phyloP scores from a whole-genome alignment of 2,888 invertebrate species.

The Serripes groenlandicus region DNA sequence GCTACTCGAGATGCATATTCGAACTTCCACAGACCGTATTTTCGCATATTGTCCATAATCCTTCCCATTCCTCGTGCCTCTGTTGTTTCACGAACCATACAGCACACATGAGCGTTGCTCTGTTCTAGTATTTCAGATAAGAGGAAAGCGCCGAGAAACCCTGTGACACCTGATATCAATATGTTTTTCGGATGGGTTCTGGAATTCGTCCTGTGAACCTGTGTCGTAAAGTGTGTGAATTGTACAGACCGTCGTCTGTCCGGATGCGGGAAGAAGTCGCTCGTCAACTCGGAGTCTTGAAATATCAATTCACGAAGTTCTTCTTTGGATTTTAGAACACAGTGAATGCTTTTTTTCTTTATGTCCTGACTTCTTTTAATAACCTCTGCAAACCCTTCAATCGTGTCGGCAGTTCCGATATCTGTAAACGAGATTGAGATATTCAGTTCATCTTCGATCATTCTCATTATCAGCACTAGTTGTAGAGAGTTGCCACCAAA shows the following conservation, averaged over 20 bases:
- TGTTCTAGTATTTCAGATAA: constrained; percentile 72
- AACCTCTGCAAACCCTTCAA: constrained; percentile 72
- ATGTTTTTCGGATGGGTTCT: constrained; percentile 67
- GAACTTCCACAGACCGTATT: constrained; percentile 73
- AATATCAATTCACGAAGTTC: constrained; percentile 67
- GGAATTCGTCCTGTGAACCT: constrained; percentile 40
- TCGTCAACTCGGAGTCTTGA: constrained; percentile 66
- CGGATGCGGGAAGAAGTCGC: constrained; percentile 41
- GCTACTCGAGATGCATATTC: constrained; percentile 69
- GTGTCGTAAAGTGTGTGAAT: constrained; percentile 49
- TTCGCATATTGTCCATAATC: constrained; percentile 73
- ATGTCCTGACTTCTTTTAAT: constrained; percentile 66
- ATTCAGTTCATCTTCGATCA: constrained; percentile 68
- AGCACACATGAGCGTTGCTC: constrained; percentile 71
- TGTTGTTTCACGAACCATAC: constrained; percentile 75
- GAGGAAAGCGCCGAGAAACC: constrained; percentile 75
- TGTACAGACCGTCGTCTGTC: constrained; percentile 63
- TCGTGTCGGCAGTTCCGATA: constrained; percentile 71
- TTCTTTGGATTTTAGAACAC: constrained; percentile 35
- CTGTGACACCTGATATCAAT: constrained; percentile 75
- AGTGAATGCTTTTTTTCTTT: constrained; percentile 40
- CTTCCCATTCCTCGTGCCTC: constrained; percentile 71
- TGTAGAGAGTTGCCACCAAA: constrained; percentile 79
- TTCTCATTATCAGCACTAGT: constrained; percentile 70
- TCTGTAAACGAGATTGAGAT: constrained; percentile 71